Evolutionary conservation across 2,113 vertebrate species (phyloP), one percentile per base, ranked within the genome.

Genomic region (Dermatemys mawii): DNA sequence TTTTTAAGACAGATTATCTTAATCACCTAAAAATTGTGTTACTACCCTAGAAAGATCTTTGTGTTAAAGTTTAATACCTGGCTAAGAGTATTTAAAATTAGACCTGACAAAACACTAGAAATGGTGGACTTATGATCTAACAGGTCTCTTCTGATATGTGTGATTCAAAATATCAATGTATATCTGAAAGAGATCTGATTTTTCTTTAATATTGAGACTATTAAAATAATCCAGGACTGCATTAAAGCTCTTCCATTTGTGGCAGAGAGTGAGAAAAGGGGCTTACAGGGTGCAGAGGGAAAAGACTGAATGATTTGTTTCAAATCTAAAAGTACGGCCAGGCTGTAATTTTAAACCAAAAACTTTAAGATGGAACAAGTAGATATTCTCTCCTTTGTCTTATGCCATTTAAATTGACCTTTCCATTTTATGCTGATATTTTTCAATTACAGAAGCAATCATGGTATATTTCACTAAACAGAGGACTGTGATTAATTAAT

Each of bases 401-500:
- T 92, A 90, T 79, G 63, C 86, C 89, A 91, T 94, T 97, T 95
- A 82, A 85, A 50, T n/a, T 53, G 78, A 94, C 85, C 89, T 95
- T 97, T 95, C 87, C 29, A 90, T 90, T 96, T 95, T 86, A 96
- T 88, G 80, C 55, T 91, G 86, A 87, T 82, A 95, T 78, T 90
- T 96, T 96, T 95, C 83, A 96, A 95, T 97, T 95, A 95, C 73
- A 92, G 90, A 95, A 83, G 82, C 91, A 92, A 96, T 92, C 88
- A 90, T 35, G 35, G 86, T 53, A 5, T 83, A 90, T 94, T 96
- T 88, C 94, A 96, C 96, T 96, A 93, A 95, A 94, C 4, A 13
- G 78, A 85, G 49, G 44, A 86, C 82, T 84, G 48, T 90, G 89
- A 97, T 97, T 95, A 97, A 92, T 93, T 94, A 95, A 95, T 87